phyloP scores from a whole-genome alignment of 2,888 invertebrate species.

The Sarcophaga carnaria region DNA sequence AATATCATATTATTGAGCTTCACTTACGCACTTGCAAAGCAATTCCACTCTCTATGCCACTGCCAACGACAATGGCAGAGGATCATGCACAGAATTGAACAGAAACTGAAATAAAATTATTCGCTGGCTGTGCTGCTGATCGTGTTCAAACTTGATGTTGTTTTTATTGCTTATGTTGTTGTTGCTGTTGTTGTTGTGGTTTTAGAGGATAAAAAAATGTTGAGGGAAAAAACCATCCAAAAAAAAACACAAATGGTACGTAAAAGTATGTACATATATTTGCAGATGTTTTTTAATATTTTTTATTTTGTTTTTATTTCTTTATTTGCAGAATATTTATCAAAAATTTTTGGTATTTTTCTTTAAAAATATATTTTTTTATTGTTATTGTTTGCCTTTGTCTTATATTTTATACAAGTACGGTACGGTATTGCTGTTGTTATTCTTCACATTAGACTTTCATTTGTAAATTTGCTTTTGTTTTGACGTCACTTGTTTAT shows the following conservation, averaged over 20 bases:
- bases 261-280: background rate
- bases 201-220: background rate
- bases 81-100: background rate
- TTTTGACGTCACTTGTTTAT: conserved; percentile 68
- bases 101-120: conserved; percentile 27
- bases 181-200: background rate
- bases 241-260: background rate
- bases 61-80: conserved; percentile 1
- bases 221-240: background rate
- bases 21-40: conserved; percentile 49
- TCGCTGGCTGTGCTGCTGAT: background rate
- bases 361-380: background rate
- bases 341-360: conserved; percentile 11
- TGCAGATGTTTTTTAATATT: conserved; percentile 36
- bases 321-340: conserved; percentile 36
- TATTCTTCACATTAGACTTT: conserved; percentile 14
- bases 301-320: background rate
- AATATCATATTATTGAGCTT: conserved; percentile 35
- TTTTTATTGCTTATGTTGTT: background rate
- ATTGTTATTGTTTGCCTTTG: background rate
- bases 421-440: conserved; percentile 6
- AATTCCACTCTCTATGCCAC: conserved; percentile 9
- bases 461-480: conserved; percentile 22
- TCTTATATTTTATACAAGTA: background rate
- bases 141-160: conserved; percentile 15